A percentile compares a stretch with the other conserved stretches of the same genome.
Conservation (phyloP, 30 jellyfish, hydroid and myxozoan genomes). For the Turritopsis rubra region DNA sequence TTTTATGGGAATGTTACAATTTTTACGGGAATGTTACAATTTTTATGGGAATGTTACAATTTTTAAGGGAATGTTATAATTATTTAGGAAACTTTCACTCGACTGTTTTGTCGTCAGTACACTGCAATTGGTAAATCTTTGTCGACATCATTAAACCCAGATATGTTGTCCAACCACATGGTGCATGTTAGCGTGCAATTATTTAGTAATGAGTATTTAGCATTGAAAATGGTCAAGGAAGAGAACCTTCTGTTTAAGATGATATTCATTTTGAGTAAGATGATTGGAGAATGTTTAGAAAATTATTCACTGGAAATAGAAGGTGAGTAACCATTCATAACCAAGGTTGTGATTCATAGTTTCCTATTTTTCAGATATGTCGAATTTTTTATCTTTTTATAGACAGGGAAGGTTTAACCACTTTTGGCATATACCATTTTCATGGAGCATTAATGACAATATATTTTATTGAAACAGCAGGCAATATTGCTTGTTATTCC, state of each 20-base stretch:
- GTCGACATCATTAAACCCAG: constrained; percentile 54
- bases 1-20: too few species aligned
- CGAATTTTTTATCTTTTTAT: too few species aligned
- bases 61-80: neutral
- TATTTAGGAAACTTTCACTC: constrained; percentile 50
- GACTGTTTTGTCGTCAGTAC: constrained; percentile 65
- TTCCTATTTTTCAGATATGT: too few species aligned
- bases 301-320: constrained; percentile 31
- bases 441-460: too few species aligned
- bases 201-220: constrained; percentile 78
- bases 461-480: too few species aligned
- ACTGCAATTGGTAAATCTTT: constrained; percentile 47
- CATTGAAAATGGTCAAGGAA: constrained; percentile 67
- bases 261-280: constrained; percentile 44
- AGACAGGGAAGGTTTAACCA: too few species aligned
- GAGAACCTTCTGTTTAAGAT: constrained; percentile 48
- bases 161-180: constrained; percentile 43
- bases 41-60: too few species aligned
- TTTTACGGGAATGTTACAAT: too few species aligned
- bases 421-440: too few species aligned
- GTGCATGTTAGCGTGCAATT: constrained; percentile 92
- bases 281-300: constrained; percentile 60
- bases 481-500: too few species aligned
- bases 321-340: constrained; percentile 14
- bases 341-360: neutral